Percentiles rank a stretch among this genome's conserved stretches.
Evolutionary conservation across 30 jellyfish, hydroid and myxozoan species (phyloP).

Genomic region (Turritopsis rubra): DNA sequence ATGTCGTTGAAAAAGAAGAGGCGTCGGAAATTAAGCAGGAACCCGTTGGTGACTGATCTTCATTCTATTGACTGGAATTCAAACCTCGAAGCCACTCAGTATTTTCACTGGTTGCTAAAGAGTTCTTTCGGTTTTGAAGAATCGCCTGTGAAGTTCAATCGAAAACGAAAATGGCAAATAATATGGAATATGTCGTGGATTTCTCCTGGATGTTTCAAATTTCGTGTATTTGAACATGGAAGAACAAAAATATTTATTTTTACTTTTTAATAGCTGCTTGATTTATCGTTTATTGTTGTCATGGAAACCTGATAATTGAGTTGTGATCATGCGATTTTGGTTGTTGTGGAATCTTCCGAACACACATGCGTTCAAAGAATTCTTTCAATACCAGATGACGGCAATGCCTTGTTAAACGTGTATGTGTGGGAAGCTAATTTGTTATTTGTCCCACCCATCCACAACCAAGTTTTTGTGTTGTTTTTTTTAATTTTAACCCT

Average conservation of each 20-base stretch:
- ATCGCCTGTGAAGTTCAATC: not conserved
- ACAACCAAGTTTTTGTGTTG: too few species aligned
- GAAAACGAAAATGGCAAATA: not conserved
- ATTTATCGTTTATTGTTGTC: not conserved
- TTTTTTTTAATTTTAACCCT: too few species aligned
- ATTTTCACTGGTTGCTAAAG: not conserved
- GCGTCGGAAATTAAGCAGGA: conserved; percentile 14
- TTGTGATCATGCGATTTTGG: too few species aligned
- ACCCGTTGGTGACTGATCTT: not conserved
- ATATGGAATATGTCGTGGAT: not conserved
- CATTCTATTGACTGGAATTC: not conserved
- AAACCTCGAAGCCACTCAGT: not conserved
- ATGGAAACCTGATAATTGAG: not conserved
- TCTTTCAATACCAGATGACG: not conserved
- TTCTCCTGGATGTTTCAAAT: not conserved
- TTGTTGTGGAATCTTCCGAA: not conserved
- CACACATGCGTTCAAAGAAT: too few species aligned
- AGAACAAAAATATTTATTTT: not conserved
- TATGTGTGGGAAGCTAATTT: too few species aligned
- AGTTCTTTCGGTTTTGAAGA: too few species aligned
- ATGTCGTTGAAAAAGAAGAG: not conserved
- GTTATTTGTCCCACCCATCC: not conserved
- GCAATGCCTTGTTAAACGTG: too few species aligned
- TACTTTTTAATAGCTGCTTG: not conserved
- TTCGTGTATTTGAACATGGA: not conserved